Percentiles rank a stretch among this genome's conserved stretches.
These are phyloP conservation scores for Druon quercuslanigerum DNA, from an alignment of 1,140 invertebrate genomes.

Conservation along the genomic window DNA sequence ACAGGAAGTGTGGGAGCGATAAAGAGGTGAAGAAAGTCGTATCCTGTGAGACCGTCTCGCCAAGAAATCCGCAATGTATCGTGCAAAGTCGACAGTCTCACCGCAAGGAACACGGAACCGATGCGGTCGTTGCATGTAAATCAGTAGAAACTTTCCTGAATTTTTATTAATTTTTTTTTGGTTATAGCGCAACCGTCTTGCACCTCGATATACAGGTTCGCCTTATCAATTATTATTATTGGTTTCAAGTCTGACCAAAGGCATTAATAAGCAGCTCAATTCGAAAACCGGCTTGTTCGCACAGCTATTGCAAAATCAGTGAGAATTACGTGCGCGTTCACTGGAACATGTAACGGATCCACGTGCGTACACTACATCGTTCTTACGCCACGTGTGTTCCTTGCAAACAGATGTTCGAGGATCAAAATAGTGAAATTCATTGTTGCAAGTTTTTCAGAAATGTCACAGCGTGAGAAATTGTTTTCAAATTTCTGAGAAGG, in stretches of 20 bases:
- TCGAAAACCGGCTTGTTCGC: constrained; percentile 18
- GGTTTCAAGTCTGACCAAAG: constrained; percentile 24
- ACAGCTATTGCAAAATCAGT: constrained; percentile 18
- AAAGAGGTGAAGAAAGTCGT: constrained; percentile 22
- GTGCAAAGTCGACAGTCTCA: not conserved
- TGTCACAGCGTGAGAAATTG: too few relatives aligned
- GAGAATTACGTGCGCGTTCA: constrained; percentile 21
- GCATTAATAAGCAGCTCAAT: constrained; percentile 29
- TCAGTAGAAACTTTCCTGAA: constrained; percentile 23
- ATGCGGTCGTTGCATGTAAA: constrained; percentile 23
- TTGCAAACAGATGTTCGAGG: not conserved
- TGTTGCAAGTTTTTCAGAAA: too few relatives aligned
- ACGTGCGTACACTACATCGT: constrained; percentile 4
- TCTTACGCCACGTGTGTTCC: constrained; percentile 9
- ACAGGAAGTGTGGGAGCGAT: constrained; percentile 25
- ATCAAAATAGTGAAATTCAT: not conserved
- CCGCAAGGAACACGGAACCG: constrained; percentile 25
- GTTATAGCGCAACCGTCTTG: constrained; percentile 1
- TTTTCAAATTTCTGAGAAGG: too few relatives aligned
- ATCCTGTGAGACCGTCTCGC: constrained; percentile 29
- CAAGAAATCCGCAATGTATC: constrained; percentile 25
- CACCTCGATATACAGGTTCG: constrained; percentile 18
- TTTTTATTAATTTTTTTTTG: not conserved
- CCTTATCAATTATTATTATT: constrained; percentile 30
- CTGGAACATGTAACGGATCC: constrained; percentile 27